These are phyloP conservation scores for Gymnorhina tibicen DNA, from an alignment of 2,113 vertebrate genomes.

Conservation along the genomic window DNA sequence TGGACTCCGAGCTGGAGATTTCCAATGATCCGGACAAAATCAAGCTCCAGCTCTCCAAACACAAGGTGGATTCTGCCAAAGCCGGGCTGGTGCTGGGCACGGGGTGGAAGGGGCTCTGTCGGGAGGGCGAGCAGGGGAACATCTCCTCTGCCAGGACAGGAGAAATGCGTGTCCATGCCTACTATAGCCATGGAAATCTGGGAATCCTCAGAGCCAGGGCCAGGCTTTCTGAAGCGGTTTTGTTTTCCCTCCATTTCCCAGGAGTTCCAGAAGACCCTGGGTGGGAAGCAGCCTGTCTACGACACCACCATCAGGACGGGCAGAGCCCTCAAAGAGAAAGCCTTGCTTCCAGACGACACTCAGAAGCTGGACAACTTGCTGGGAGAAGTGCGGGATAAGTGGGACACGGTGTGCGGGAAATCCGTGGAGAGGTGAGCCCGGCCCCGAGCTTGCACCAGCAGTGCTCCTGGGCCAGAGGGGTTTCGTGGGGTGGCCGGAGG, in stretches of 20 bases:
- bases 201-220: neutral
- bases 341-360: constrained; percentile 84
- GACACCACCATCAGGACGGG: constrained; percentile 95
- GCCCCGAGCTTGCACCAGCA: accelerated
- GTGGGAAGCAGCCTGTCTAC: constrained; percentile 96
- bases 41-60: constrained; percentile 93
- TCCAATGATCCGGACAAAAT: constrained; percentile 99
- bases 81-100: accelerated
- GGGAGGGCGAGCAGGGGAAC: neutral
- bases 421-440: constrained; percentile 90
- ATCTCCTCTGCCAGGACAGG: neutral
- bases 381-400: constrained; percentile 95
- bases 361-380: constrained; percentile 92
- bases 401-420: constrained; percentile 98
- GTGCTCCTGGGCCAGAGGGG: accelerated
- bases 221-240: neutral
- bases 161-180: neutral
- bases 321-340: constrained; percentile 91
- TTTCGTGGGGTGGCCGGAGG: neutral
- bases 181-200: neutral
- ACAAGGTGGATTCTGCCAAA: constrained; percentile 81
- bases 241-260: constrained; percentile 30
- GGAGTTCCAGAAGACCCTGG: constrained; percentile 97
- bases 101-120: neutral
- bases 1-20: constrained; percentile 96